Evolutionary conservation across 2,888 invertebrate genomes (phyloP).

Genomic region (Drosophila nr. perissopoda): DNA sequence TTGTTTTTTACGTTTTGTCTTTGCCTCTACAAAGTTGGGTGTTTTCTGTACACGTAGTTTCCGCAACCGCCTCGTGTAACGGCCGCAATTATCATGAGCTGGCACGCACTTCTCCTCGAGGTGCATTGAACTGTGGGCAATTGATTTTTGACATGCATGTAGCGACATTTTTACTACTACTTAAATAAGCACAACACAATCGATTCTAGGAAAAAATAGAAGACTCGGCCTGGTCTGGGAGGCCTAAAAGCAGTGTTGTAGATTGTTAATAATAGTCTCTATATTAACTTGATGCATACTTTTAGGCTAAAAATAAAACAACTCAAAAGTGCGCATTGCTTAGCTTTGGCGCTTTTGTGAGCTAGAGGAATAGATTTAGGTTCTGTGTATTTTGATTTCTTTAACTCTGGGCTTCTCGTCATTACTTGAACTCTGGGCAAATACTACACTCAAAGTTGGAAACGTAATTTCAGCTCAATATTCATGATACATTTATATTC

Average conservation of each 20-base stretch:
- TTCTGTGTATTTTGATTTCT: background rate
- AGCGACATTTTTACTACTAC: constrained; percentile 20
- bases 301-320: background rate
- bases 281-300: constrained; percentile 7
- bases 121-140: constrained; percentile 70
- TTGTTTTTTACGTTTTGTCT: constrained; percentile 23
- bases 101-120: constrained; percentile 69
- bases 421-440: background rate
- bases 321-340: constrained; percentile 11
- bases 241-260: background rate
- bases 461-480: background rate
- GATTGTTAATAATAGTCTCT: background rate
- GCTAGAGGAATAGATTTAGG: background rate
- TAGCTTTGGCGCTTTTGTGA: background rate
- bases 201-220: constrained; percentile 2
- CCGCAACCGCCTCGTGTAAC: constrained; percentile 59
- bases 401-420: background rate
- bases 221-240: no score
- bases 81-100: constrained; percentile 70
- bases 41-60: constrained; percentile 48
- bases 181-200: constrained; percentile 10
- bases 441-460: background rate
- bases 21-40: constrained; percentile 38
- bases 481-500: background rate
- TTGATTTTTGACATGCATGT: constrained; percentile 68